Evolutionary conservation across 2,797 vertebrate genomes (phyloP), one percentile per base, ranked within the genome.

Genomic region (Lepus oiostolus): DNA sequence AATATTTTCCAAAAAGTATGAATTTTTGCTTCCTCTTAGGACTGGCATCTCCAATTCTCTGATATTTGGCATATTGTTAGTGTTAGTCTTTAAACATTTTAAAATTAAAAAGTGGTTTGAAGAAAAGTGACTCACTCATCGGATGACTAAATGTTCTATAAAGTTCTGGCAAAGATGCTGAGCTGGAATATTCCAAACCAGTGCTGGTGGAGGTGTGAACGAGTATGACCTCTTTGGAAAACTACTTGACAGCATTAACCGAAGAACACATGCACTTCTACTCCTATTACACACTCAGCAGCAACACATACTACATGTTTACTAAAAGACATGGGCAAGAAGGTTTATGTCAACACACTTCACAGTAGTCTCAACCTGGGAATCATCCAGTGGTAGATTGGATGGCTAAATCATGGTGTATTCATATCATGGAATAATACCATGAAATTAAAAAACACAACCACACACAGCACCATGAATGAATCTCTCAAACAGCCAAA

Each of bases 51-150:
- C 50, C 65, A 35, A 70, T 60, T 84, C 24, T 80, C 35, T 80
- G 19, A 70, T 70, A 60, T 42, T 52, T 47, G 85, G 71, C 17
- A 47, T 47, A 47, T 75, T 26, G 63, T 72, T 35, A 28, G 30
- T 42, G 11, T 88, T 71, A 62, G 14, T 60, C 82, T 90, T 93
- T 32, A 3, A 17, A 93, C 17, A 77, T 75, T 90, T 87, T 92
- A 62, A 96, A 96, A 85, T 79, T 75, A 84, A 50, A 63, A 38
- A 9, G 38, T 32, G 19, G 24, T 92, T 77, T 85, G 9, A 90
- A 79, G 86, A 86, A 67, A 90, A 87, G 95, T n/a, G 42, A 67
- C 67, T 75, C n/a, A 60, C 42, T 77, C 42, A 71, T 5, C 19
- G 26, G 86, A 81, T 47, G 42, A 42, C 28, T 87, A 79, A 68